Percentiles rank a stretch among this genome's conserved stretches.
Evolutionary conservation across 2,888 invertebrate genomes (phyloP).

Genomic region (Marasmarcha lunaedactyla): DNA sequence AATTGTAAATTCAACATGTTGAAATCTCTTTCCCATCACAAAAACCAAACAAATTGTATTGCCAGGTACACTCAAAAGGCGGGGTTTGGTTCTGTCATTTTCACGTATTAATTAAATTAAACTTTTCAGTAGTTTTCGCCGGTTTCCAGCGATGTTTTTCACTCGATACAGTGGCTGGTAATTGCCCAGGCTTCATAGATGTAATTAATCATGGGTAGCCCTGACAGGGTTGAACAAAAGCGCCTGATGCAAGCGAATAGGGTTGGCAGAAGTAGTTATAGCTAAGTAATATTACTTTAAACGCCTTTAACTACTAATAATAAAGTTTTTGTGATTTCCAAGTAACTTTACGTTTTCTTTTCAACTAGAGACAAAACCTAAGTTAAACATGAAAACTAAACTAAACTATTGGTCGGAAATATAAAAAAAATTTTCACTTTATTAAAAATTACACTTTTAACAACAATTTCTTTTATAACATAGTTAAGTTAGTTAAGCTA

Average conservation of each 20-base stretch:
- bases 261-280: constrained; percentile 16
- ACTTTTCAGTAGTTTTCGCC: constrained; percentile 22
- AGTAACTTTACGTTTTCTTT: no score
- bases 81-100: constrained; percentile 15
- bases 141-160: constrained; percentile 40
- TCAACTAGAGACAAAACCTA: no score
- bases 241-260: constrained; percentile 21
- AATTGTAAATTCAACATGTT: constrained; percentile 2
- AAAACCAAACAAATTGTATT: constrained; percentile 15
- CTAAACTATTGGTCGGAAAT: no score
- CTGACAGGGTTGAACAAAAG: constrained; percentile 43
- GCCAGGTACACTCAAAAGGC: constrained; percentile 22
- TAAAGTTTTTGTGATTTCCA: no score
- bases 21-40: constrained; percentile 5
- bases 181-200: constrained; percentile 51
- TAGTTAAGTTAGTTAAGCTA: no score
- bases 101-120: constrained; percentile 36
- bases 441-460: no score
- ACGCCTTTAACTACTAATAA: constrained; percentile 3
- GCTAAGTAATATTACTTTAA: constrained; percentile 2
- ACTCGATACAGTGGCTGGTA: constrained; percentile 30
- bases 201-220: constrained; percentile 56
- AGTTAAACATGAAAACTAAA: no score
- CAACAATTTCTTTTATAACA: no score
- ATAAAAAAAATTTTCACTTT: no score